Conservation (phyloP, 2,113 vertebrate species). For the Microcebus tavaratra region DNA sequence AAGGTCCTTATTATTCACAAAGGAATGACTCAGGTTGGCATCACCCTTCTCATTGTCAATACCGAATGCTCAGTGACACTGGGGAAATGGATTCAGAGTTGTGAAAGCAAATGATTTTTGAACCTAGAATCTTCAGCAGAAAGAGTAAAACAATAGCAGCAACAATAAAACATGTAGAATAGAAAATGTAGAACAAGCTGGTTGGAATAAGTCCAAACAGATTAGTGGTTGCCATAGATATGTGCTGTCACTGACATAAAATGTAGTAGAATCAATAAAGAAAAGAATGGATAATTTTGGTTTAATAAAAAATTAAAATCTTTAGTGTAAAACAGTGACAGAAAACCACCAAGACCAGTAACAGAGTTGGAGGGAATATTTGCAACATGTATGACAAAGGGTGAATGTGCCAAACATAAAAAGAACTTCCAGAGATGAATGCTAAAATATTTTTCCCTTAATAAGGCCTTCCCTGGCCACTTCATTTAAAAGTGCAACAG, state of each 20-base stretch:
- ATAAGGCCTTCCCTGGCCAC: too few relatives aligned
- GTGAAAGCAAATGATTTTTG: neutral
- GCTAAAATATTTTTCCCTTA: too few relatives aligned
- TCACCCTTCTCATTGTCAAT: neutral
- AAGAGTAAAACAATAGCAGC: neutral
- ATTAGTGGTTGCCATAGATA: neutral
- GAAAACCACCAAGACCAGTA: neutral
- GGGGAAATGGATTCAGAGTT: neutral
- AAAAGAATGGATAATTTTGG: neutral
- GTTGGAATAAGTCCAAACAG: accelerated
- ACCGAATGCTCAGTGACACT: neutral
- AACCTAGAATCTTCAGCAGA: neutral
- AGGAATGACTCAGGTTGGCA: neutral
- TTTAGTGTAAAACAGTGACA: neutral
- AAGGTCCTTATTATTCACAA: neutral
- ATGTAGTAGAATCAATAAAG: neutral
- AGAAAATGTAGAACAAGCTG: neutral
- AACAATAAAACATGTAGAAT: neutral
- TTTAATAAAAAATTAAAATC: neutral
- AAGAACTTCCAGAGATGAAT: neutral
- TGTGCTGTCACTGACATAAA: neutral
- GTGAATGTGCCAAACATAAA: neutral
- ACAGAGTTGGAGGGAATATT: neutral
- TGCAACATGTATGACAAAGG: neutral
- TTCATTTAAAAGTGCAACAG: neutral